Conservation (phyloP, 2,888 invertebrate genomes). For the Diaperis boleti region DNA sequence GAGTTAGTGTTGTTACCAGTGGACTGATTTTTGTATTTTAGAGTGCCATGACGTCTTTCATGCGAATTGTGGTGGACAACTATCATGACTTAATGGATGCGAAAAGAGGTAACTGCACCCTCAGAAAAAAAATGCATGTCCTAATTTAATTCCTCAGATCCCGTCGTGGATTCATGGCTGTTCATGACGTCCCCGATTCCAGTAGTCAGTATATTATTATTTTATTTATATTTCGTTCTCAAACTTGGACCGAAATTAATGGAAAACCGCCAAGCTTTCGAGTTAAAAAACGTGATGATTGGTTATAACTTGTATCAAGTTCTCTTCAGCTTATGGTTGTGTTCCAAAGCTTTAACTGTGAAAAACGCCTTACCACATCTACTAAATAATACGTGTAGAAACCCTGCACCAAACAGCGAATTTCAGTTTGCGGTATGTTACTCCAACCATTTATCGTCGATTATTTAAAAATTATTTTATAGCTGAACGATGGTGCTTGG, state of each 20-base stretch:
- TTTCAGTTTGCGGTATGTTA: constrained; percentile 54
- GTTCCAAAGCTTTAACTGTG: constrained; percentile 64
- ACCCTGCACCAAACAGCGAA: constrained; percentile 54
- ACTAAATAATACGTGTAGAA: constrained; percentile 55
- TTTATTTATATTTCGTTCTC: constrained; percentile 80
- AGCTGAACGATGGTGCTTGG: constrained; percentile 78
- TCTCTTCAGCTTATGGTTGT: constrained; percentile 82
- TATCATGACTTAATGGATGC: constrained; percentile 68
- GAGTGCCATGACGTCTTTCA: constrained; percentile 66
- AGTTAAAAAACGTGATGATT: constrained; percentile 79
- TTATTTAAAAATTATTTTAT: too few relatives aligned
- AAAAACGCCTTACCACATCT: constrained; percentile 53
- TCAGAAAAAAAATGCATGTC: neutral
- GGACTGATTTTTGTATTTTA: constrained; percentile 8
- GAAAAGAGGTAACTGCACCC: constrained; percentile 65
- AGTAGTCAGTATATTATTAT: constrained; percentile 73
- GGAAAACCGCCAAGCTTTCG: constrained; percentile 79
- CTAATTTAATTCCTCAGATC: constrained; percentile 70
- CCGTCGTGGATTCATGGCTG: constrained; percentile 81
- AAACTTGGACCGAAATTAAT: constrained; percentile 82
- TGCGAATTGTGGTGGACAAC: constrained; percentile 68
- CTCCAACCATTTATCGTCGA: neutral
- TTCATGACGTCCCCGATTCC: constrained; percentile 83
- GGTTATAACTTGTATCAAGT: constrained; percentile 92
- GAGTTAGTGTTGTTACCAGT: neutral